These are phyloP conservation scores for Drosophila pseudotalamancana DNA, from an alignment of 2,888 invertebrate species.

Conservation along the genomic window DNA sequence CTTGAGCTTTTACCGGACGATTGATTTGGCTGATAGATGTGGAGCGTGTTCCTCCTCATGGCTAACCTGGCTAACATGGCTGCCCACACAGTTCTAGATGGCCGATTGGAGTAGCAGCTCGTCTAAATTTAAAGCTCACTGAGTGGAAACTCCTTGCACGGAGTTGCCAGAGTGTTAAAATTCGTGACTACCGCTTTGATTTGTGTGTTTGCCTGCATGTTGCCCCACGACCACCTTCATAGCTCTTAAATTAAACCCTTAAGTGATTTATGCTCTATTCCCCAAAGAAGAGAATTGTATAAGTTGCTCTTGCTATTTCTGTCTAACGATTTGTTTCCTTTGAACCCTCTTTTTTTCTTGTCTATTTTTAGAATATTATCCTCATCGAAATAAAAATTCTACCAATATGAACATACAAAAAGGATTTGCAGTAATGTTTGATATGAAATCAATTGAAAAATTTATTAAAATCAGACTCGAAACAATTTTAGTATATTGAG, in stretches of 20 bases:
- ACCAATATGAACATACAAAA: no score
- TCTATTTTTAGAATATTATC: background rate
- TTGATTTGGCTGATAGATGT: constrained; percentile 50
- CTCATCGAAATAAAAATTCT: no score
- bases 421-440: background rate
- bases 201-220: background rate
- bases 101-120: constrained; percentile 6
- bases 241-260: background rate
- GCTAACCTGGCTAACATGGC: constrained; percentile 7
- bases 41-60: background rate
- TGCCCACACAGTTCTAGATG: constrained; percentile 1
- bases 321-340: no score
- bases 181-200: constrained; percentile 4
- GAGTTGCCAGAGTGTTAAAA: background rate
- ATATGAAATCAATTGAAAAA: background rate
- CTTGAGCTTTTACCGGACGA: constrained; percentile 34
- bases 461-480: background rate
- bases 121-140: constrained; percentile 22
- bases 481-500: no score
- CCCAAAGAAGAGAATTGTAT: background rate
- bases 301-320: no score
- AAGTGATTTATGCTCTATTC: constrained; percentile 2
- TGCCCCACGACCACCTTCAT: no score
- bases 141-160: constrained; percentile 19
- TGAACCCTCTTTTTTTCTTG: no score